Base-by-base conservation (phyloP, 2,113 vertebrate genomes). In the Triplophysa rosa region DNA sequence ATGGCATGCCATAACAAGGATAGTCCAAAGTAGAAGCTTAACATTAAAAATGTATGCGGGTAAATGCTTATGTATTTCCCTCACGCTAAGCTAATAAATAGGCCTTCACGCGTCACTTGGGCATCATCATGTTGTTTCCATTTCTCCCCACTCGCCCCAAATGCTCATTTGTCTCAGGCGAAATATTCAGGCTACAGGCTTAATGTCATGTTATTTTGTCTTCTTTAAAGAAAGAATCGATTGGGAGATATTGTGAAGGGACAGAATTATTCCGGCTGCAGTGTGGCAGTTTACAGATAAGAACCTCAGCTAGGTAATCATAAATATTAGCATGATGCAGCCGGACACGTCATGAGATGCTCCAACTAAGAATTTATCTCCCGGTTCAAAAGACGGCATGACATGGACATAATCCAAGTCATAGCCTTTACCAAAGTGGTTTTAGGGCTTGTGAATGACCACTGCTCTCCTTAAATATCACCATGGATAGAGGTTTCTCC, bases 251-350 rank as follows among this genome's bases (percentile, higher is more conserved):
- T 49, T 61, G n/a, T 49, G 37, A 70, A 67, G 71, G 62, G 77
- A 77, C 83, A 78, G 84, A 85, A 81, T 81, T 63, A 80, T 66
- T 61, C 75, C 79, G 65, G 82, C 80, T 83, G 75, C 80, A 81
- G 88, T 84, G 89, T 92, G 90, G 88, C 88, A 89, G 88, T 91
- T 87, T 92, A 86, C 89, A 92, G 90, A 91, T 91, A 91, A 92
- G 90, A 69, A n/a, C 74, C 67, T 37, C 81, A 83, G 84, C 88
- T 85, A 70, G 86, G 86, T 89, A 87, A 90, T 89, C 87, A 86
- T 86, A 80, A 86, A 80, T 74, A 87, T 85, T 75, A 83, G 85
- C 77, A 76, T 84, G 86, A 89, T 90, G 82, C 80, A 63, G 63
- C 21, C 72, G 67, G 13, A 78, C 82, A 78, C 75, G 56, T 85